Evolutionary conservation across 1,140 invertebrate species (phyloP), one percentile per base, ranked within the genome.

Genomic region (Macrostomum lignano): DNA sequence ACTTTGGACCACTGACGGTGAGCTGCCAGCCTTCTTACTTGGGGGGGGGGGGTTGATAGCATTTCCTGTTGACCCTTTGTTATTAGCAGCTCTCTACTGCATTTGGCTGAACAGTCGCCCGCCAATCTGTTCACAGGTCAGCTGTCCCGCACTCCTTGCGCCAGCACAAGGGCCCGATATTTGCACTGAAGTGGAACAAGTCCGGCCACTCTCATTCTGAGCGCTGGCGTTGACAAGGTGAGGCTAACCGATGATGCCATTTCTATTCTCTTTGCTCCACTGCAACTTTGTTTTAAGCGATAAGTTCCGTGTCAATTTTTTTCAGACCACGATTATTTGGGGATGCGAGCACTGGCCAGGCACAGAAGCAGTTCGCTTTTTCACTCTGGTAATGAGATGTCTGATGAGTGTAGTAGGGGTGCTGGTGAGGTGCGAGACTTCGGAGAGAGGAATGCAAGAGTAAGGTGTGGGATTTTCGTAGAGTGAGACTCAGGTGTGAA

Each of bases 181-280:
- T 96, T 65, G 86, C 88, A 2, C 60, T 96, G 3, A 94, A 94
- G 52, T 96, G 86, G 86, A 94, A 96, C 51, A 93, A 94, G 63
- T 65, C 73, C 42, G 86, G 86, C 40, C 93, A 94, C 60, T 93
- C 79, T 47, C n/a, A 93, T 94, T 48, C 65, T 96, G 1, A 91
- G 81, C 58, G 88, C 88, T 40, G 86, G 65, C 38, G 69, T 72
- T 33, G 70, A 72, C 48, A 72, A 60, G 47, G 66, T 68, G 51
- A 46, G 40, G 36, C 21, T 22, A 9, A 23, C 3, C 7, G n/a
- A 30, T n/a, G n/a, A n/a, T n/a, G n/a, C n/a, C n/a, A n/a, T n/a
- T n/a, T n/a, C n/a, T n/a, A n/a, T n/a, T n/a, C n/a, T 36, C 21
- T 22, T 9, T 30, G 3, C 7, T 11, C 31, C 14, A 24, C 20